These are phyloP conservation scores for Sebastes melanostomus DNA, from an alignment of 2,797 vertebrate genomes.

Conservation along the genomic window DNA sequence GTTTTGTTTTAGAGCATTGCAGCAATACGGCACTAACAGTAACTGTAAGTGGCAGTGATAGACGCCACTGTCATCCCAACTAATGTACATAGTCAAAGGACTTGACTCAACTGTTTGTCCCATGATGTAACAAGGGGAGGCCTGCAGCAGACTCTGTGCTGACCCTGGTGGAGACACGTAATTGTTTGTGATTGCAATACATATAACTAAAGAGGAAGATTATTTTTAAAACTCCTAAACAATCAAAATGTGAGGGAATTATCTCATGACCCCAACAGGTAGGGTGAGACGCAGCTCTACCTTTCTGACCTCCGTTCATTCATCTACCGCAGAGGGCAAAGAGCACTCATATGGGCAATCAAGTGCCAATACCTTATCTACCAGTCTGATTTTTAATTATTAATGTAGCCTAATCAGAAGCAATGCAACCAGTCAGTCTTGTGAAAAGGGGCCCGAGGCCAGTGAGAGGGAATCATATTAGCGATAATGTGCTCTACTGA, in stretches of 20 bases:
- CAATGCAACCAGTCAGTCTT: neutral
- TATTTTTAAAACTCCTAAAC: neutral
- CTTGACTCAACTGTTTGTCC: slow-evolving; percentile 25
- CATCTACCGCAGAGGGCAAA: slow-evolving; percentile 1
- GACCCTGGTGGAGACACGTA: neutral
- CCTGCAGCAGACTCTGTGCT: neutral
- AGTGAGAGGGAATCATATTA: neutral
- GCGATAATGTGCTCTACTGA: neutral
- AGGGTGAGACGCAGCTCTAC: slow-evolving; percentile 2
- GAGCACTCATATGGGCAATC: neutral
- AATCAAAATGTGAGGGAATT: neutral
- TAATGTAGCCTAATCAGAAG: neutral
- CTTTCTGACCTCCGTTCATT: slow-evolving; percentile 19
- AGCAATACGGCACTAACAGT: neutral
- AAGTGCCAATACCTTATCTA: slow-evolving; percentile 2
- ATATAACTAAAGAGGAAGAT: neutral
- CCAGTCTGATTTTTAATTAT: slow-evolving; percentile 7
- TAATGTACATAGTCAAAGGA: neutral
- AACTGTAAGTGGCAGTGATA: neutral
- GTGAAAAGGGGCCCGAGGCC: neutral
- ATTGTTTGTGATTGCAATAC: neutral
- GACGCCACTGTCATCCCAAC: neutral
- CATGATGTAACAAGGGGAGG: slow-evolving; percentile 14
- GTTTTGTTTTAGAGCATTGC: neutral
- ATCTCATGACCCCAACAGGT: neutral